Base-by-base conservation (phyloP, 2,888 invertebrate species). In the Noctua janthe region DNA sequence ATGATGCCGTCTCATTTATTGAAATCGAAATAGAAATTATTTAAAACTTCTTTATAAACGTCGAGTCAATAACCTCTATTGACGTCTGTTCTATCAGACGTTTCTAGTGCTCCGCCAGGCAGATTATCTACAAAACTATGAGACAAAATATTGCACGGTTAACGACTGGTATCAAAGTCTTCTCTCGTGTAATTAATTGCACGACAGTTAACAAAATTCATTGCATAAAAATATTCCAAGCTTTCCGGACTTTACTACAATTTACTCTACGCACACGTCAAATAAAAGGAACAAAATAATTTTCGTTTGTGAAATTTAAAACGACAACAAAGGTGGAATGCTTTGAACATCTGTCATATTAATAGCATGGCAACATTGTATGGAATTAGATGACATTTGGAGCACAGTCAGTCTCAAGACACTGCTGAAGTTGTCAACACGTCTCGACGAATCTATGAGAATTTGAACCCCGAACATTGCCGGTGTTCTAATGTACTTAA, bases 361-460 rank as follows among this genome's bases (percentile, higher is more conserved):
- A 90, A 92, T 90, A 90, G 90, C 89, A 87, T 87, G 82, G 87
- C 76, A 86, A 90, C 90, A 89, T 89, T 89, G 88, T 88, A 87
- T 91, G 86, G 87, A 90, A 91, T 92, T 92, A 91, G 90, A 90
- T 91, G 90, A 92, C 90, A 90, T 91, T 91, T 91, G 80, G 83
- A 89, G 87, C 84, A 87, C 75, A 84, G 76, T 74, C 75, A 76
- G 77, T 84, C 85, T 85, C 80, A 86, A 82, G 81, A 85, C 80
- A 78, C 73, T 71, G 75, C 64, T 47, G 76, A 71, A 80, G 76
- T 80, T 89, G 86, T 82, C 89, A 88, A 84, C 84, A 83, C 87
- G 73, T 84, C 85, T 74, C 78, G 62, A 79, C 87, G 83, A 82
- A 87, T 90, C 83, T 88, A 87, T 87, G 77, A 81, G 84, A 88